Percentiles rank a stretch among this genome's conserved stretches.
phyloP scores from a whole-genome alignment of 2,888 invertebrate genomes.

The Drosophila infuscata region DNA sequence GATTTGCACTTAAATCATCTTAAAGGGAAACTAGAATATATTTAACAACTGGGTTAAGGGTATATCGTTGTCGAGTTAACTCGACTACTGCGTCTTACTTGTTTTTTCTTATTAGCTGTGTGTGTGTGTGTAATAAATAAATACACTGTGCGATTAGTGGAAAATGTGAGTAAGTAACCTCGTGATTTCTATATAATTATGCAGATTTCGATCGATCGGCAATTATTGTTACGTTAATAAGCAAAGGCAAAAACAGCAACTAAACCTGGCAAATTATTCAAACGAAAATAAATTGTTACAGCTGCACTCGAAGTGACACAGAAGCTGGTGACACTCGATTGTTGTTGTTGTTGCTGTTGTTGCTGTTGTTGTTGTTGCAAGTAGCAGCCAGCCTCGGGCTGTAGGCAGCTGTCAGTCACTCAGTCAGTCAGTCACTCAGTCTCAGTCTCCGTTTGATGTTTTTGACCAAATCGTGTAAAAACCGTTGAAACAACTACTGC shows the following conservation, averaged over 20 bases:
- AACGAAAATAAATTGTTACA: conserved; percentile 63
- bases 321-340: conserved; percentile 54
- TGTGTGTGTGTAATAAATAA: conserved; percentile 33
- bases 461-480: conserved; percentile 80
- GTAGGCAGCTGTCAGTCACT: conserved; percentile 63
- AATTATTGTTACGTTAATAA: conserved; percentile 77
- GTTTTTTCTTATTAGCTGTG: conserved; percentile 11
- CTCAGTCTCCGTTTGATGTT: conserved; percentile 71
- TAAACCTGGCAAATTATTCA: conserved; percentile 74
- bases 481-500: conserved; percentile 64
- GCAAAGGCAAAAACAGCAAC: conserved; percentile 23
- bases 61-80: no score
- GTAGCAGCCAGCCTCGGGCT: conserved; percentile 41
- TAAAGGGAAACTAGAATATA: no score
- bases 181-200: conserved; percentile 81
- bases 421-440: conserved; percentile 52
- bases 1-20: no score
- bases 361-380: conserved; percentile 36
- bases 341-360: conserved; percentile 41
- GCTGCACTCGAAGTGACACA: conserved; percentile 77
- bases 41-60: no score
- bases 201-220: conserved; percentile 65
- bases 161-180: conserved; percentile 64
- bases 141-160: conserved; percentile 13
- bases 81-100: no score